These are phyloP conservation scores for Clarias macrocephalus DNA, from an alignment of 2,113 vertebrate species.

Conservation along the genomic window DNA sequence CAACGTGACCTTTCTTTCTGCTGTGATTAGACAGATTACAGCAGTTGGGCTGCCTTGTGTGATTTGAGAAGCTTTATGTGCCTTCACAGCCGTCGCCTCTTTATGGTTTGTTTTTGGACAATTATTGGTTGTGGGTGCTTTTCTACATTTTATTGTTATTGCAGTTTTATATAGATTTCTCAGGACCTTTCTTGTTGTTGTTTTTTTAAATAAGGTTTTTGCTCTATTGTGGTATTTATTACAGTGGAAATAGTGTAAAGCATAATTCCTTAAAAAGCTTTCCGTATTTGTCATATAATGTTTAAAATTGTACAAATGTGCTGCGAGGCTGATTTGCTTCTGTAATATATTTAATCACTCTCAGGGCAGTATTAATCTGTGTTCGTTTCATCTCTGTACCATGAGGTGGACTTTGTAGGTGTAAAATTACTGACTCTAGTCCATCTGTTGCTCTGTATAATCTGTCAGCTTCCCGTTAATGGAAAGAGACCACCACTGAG, in stretches of 20 bases:
- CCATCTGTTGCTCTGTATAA: background rate
- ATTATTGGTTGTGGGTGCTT: conserved; percentile 39
- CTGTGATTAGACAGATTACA: conserved; percentile 26
- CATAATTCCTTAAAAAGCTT: conserved; percentile 8
- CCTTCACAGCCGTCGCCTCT: conserved; percentile 31
- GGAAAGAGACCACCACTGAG: background rate
- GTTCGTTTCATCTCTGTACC: background rate
- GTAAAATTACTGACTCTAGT: background rate
- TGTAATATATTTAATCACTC: background rate
- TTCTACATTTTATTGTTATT: conserved; percentile 33
- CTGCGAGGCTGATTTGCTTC: background rate
- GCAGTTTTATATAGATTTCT: background rate
- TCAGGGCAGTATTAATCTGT: conserved; percentile 1
- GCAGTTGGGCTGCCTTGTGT: conserved; percentile 11
- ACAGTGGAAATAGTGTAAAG: background rate
- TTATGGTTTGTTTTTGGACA: conserved; percentile 43
- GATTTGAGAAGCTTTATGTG: conserved; percentile 35
- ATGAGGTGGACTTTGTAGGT: background rate
- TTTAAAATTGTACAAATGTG: background rate
- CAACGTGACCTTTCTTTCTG: conserved; percentile 40
- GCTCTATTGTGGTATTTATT: conserved; percentile 10
- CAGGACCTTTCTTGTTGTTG: conserved; percentile 11
- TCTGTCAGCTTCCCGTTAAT: background rate
- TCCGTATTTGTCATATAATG: background rate
- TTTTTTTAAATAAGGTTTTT: conserved; percentile 9